phyloP scores from a whole-genome alignment of 2,113 vertebrate genomes.

The Eptesicus fuscus region DNA sequence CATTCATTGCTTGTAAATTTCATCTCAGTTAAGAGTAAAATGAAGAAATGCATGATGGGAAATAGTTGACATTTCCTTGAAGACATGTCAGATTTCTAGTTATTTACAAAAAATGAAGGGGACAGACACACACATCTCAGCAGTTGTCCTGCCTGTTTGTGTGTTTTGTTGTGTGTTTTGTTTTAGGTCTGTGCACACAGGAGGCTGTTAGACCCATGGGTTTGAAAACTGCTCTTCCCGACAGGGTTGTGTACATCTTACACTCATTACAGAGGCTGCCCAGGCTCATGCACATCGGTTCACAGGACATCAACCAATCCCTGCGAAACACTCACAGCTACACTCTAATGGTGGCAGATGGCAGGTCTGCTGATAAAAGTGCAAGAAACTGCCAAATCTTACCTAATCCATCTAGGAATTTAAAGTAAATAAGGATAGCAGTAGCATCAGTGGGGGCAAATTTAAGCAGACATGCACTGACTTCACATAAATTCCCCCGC shows the following conservation, averaged over 20 bases:
- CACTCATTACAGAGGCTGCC: too few species aligned
- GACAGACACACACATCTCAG: not conserved
- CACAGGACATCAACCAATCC: not conserved
- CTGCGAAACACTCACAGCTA: not conserved
- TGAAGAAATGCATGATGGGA: not conserved
- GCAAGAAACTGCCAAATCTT: constrained; percentile 29
- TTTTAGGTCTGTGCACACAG: not conserved
- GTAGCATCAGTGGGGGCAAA: not conserved
- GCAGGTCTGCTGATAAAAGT: constrained; percentile 51
- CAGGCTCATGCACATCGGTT: constrained; percentile 7
- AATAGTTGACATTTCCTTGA: not conserved
- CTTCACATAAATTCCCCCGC: constrained; percentile 31
- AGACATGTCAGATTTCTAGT: not conserved
- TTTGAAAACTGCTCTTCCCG: not conserved
- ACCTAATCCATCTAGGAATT: constrained; percentile 41
- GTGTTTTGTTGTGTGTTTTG: not conserved
- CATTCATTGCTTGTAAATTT: not conserved
- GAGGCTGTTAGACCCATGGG: not conserved
- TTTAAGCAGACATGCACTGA: not conserved
- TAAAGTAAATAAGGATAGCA: constrained; percentile 44
- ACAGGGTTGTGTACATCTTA: too few species aligned
- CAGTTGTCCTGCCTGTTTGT: not conserved
- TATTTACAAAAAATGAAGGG: not conserved
- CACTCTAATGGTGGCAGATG: constrained; percentile 50
- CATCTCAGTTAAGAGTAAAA: not conserved